These are phyloP conservation scores for Strigops habroptila DNA, from an alignment of 2,113 vertebrate species.

Conservation along the genomic window DNA sequence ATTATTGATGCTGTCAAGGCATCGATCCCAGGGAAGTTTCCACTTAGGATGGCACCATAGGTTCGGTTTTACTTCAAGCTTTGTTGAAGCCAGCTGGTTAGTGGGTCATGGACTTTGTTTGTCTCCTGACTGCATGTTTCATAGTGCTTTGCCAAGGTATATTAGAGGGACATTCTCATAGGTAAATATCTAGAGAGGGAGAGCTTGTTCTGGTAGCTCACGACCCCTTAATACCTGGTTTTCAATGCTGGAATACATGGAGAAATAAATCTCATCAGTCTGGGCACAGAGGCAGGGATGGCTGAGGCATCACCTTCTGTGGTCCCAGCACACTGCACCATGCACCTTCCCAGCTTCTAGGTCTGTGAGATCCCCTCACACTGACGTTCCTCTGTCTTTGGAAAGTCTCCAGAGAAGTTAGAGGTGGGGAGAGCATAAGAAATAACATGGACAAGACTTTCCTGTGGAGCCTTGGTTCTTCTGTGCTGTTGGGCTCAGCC, in stretches of 20 bases:
- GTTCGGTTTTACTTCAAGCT: neutral
- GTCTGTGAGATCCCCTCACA: neutral
- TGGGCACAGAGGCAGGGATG: neutral
- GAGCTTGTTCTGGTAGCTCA: neutral
- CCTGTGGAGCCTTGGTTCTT: fast-evolving
- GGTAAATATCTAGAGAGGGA: fast-evolving
- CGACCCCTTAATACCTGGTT: neutral
- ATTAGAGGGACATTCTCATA: neutral
- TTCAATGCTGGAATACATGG: neutral
- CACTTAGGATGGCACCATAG: neutral
- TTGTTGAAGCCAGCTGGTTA: neutral
- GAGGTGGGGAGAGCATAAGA: fast-evolving
- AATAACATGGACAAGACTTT: neutral
- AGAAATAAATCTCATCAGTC: neutral
- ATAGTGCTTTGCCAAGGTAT: neutral
- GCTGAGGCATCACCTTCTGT: neutral
- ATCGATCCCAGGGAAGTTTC: neutral
- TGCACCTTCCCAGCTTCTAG: no score
- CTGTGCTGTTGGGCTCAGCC: neutral
- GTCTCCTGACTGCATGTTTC: neutral
- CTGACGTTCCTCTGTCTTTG: neutral
- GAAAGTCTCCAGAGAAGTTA: neutral
- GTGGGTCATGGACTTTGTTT: neutral
- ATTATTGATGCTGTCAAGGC: neutral
- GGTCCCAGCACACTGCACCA: fast-evolving